These are phyloP conservation scores for Mycetomoellerius zeteki DNA, from an alignment of 1,140 invertebrate species.

Conservation along the genomic window DNA sequence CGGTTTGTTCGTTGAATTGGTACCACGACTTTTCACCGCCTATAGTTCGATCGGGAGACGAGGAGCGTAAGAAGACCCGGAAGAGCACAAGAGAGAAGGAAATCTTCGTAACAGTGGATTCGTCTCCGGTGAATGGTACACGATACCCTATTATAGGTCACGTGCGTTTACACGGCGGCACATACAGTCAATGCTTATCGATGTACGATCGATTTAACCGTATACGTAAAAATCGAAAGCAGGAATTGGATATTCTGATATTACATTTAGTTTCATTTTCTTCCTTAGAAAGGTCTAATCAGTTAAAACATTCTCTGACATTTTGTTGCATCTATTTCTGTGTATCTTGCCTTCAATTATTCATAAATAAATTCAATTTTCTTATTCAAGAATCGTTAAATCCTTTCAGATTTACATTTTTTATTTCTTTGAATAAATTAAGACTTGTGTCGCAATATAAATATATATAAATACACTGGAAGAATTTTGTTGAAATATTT, in stretches of 20 bases:
- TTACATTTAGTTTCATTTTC: background rate
- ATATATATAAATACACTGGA: background rate
- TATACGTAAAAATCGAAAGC: slow-evolving; percentile 36
- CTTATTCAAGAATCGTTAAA: background rate
- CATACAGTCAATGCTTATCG: slow-evolving; percentile 21
- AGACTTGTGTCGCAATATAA: background rate
- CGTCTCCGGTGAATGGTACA: slow-evolving; percentile 77
- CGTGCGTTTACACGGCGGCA: slow-evolving; percentile 32
- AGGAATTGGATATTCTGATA: background rate
- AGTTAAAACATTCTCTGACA: background rate
- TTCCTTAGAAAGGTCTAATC: background rate
- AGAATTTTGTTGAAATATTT: too few relatives aligned
- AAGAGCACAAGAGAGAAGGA: slow-evolving; percentile 76
- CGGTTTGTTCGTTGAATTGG: slow-evolving; percentile 53
- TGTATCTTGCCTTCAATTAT: background rate
- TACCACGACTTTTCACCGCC: slow-evolving; percentile 73
- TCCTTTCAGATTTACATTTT: background rate
- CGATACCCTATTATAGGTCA: slow-evolving; percentile 71
- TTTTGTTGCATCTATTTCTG: background rate
- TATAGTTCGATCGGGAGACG: slow-evolving; percentile 78
- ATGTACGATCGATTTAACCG: background rate
- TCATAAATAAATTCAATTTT: background rate
- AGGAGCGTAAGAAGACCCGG: slow-evolving; percentile 78
- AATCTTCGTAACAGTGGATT: slow-evolving; percentile 78
- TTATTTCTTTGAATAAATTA: background rate